Base-by-base conservation (phyloP, 1,140 invertebrate species). In the Drosophila malerkotliana region DNA sequence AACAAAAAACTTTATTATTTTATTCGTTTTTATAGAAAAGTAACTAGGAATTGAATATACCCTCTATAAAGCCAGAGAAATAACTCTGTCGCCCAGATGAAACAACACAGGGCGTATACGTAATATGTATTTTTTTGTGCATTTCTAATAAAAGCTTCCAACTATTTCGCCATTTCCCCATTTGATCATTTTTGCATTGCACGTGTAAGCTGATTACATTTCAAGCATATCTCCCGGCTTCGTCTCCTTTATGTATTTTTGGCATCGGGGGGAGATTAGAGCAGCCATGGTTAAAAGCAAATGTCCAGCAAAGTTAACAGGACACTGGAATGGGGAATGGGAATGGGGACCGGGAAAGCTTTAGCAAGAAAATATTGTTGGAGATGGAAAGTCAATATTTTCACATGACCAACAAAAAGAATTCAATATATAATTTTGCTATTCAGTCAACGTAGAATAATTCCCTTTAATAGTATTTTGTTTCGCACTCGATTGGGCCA, bases 141-240 rank as follows among this genome's bases (percentile, higher is more conserved):
- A 18, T 59, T 53, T 44, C 51, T 52, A 54, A 64, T 63, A 44
- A 32, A 37, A 57, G 48, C 59, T 39, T 10, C n/a, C 14, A 49
- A 26, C 18, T 64, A 67, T 67, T 44, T 51, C 9, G 34, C 9
- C 4, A 32, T 37, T 54, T 62, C 54, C 24, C 71, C 48, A 39
- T 59, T 48, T 39, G 24, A 28, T n/a, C 32, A 45, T 30, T 72
- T 72, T 52, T 32, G 52, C 47, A 37, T 51, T 21, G 66, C 32
- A 59, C 52, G 21, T 41, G 47, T 74, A 78, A 85, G 77, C 81
- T 78, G 78, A 71, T 77, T 82, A 82, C 14, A 24, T 39, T 85
- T 41, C 54, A 59, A 61, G 62, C 37, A 51, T 48, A 66, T 69
- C 44, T 18, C 44, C 44, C 21, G 44, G 44, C 44, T 47, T 47